A percentile compares a stretch with the other conserved stretches of the same genome.
Conservation (phyloP, 2,113 vertebrate genomes). For the Thalassarche chlororhynchos region DNA sequence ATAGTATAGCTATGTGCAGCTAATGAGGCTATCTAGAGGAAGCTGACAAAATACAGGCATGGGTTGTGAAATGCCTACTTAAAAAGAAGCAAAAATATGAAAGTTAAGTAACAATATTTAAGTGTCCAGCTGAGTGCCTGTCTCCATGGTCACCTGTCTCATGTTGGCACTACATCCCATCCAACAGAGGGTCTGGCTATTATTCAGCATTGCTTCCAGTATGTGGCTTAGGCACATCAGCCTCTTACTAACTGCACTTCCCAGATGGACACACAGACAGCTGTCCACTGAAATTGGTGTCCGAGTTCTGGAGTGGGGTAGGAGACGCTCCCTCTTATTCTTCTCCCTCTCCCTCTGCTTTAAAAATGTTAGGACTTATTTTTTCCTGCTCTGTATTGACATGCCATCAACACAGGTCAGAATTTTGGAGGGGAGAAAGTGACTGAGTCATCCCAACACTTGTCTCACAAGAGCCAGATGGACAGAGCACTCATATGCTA, state of each 20-base stretch:
- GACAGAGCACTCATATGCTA: neutral
- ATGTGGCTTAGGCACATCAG: neutral
- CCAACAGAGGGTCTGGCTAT: neutral
- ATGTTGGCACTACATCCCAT: neutral
- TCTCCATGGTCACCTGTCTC: neutral
- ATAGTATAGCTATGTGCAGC: neutral
- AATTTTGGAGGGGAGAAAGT: neutral
- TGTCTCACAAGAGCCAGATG: neutral
- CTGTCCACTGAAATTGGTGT: fast-evolving
- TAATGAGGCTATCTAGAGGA: neutral
- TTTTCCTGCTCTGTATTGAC: neutral
- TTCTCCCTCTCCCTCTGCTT: neutral
- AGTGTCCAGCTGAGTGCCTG: neutral
- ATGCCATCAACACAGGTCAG: neutral
- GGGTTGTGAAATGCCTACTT: neutral
- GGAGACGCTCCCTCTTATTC: neutral
- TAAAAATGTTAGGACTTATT: neutral
- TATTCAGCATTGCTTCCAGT: neutral
- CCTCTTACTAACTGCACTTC: neutral
- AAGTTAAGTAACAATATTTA: neutral
- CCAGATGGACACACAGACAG: neutral
- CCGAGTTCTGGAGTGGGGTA: neutral
- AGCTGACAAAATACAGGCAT: neutral
- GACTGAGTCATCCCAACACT: neutral
- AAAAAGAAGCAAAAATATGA: neutral